phyloP scores from a whole-genome alignment of 2,888 invertebrate genomes.

The Reticulitermes lucifugus region DNA sequence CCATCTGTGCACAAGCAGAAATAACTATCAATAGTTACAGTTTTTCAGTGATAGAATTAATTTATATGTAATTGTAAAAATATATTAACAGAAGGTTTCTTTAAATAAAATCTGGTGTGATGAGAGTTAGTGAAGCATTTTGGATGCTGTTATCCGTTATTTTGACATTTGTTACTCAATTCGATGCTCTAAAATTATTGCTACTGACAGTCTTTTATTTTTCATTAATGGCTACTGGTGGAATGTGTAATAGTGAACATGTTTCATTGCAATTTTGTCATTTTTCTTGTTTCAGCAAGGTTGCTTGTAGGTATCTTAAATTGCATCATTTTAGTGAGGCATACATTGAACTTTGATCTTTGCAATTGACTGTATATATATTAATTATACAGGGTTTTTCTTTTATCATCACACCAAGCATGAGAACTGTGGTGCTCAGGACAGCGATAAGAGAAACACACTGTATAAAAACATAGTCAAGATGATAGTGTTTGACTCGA shows the following conservation, averaged over 20 bases:
- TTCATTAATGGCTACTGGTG: neutral
- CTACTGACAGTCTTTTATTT: neutral
- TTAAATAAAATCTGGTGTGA: no score
- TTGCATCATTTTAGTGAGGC: neutral
- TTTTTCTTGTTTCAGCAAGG: neutral
- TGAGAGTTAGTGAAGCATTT: neutral
- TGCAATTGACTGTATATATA: slow-evolving; percentile 17
- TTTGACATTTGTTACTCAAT: neutral
- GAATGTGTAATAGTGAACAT: neutral
- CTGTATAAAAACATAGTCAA: neutral
- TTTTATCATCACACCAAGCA: no score
- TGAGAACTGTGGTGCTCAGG: no score
- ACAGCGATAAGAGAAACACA: no score
- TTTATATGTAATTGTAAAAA: no score
- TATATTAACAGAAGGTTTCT: no score
- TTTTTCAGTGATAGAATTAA: no score
- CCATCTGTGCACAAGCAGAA: no score
- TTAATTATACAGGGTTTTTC: neutral
- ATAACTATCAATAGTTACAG: no score
- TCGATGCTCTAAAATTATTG: neutral
- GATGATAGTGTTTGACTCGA: neutral
- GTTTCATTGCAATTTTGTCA: neutral
- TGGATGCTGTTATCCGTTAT: neutral
- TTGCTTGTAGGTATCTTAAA: neutral
- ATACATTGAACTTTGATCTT: neutral